Evolutionary conservation across 2,113 vertebrate genomes (phyloP).

Genomic region (Rhipidura dahli): DNA sequence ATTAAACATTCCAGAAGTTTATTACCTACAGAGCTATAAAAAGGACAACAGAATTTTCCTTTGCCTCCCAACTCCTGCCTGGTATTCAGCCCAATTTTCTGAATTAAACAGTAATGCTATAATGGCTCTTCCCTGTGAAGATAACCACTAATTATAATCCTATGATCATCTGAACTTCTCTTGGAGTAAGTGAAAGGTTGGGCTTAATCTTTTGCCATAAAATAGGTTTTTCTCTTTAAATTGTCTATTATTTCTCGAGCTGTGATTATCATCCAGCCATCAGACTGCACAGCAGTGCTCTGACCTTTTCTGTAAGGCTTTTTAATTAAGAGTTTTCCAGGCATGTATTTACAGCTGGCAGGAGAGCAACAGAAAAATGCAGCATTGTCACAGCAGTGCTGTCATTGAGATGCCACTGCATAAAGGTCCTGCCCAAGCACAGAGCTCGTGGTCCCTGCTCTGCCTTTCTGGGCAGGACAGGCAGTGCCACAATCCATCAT

Average conservation of each 20-base stretch:
- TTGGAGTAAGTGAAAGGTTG: background rate
- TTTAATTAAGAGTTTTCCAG: background rate
- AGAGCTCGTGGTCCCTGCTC: accelerated
- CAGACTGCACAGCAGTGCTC: background rate
- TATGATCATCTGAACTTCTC: background rate
- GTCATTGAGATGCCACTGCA: background rate
- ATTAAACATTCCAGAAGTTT: background rate
- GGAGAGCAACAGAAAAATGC: background rate
- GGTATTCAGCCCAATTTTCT: background rate
- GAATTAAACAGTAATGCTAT: background rate
- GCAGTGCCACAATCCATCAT: accelerated
- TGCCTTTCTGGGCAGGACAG: background rate
- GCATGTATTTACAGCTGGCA: accelerated
- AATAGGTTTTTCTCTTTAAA: background rate
- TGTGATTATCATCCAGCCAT: background rate
- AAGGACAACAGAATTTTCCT: background rate
- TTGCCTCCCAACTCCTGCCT: background rate
- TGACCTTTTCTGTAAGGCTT: background rate
- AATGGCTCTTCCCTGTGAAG: background rate
- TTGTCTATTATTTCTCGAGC: background rate
- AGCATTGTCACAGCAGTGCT: background rate
- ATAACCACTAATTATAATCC: background rate
- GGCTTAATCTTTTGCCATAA: background rate
- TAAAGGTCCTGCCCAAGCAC: background rate
- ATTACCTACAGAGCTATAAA: background rate